Base-by-base conservation (phyloP, 2,888 invertebrate genomes). In the Nyleta sp. region DNA sequence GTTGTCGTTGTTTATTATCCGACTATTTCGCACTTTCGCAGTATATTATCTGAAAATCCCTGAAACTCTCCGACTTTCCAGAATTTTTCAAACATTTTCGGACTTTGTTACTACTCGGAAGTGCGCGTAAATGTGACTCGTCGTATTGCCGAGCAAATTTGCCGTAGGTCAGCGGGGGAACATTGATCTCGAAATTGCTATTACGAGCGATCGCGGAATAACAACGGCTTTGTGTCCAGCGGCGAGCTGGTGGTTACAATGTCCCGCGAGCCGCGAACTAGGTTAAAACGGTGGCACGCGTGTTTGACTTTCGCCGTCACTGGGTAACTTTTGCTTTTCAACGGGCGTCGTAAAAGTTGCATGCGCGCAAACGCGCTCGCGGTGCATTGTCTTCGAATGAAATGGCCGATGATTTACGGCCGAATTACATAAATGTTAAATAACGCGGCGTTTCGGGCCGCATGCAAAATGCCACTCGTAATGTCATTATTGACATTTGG, bases 251-350 rank as follows among this genome's bases (percentile, higher is more conserved):
- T n/a, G n/a, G 28, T 67, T 72, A 77, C 77, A 77, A 53, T 77
- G 67, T 71, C 52, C 59, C 67, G 53, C 57, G 42, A 24, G 50
- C 5, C 57, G n/a, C n/a, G 24, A 79, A 79, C 75, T 79, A 67
- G 79, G 79, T 79, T 75, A 79, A 79, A 79, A 79, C 75, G 64
- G 79, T 74, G 53, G 75, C 62, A 67, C 65, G 40, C 52, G 67
- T 53, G 60, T 65, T 78, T 79, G 62, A 79, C 79, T 79, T 79
- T 75, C 79, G 75, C 75, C 67, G 65, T 74, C 74, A 67, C 74
- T 68, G 50, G 33, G 65, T n/a, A n/a, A 79, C 79, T 79, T 72
- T 79, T 79, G 79, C 75, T 79, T 75, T 79, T 75, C 79, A 79
- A 75, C 62, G 60, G 50, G 74, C 42, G 60, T 65, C 78, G 70